Evolutionary conservation across 2,113 vertebrate species (phyloP).

Genomic region (Alosa alosa): DNA sequence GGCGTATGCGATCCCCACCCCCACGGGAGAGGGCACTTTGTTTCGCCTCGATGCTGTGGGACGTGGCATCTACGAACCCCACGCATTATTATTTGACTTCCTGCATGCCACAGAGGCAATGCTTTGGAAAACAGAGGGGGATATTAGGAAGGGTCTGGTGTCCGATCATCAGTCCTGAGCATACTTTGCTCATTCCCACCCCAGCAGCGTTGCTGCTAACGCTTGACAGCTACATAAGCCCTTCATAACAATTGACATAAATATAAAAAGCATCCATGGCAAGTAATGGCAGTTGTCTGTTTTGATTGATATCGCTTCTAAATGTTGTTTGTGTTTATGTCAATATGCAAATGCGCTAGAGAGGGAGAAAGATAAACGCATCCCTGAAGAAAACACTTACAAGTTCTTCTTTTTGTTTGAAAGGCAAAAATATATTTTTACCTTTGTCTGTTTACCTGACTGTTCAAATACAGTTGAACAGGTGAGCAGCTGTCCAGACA

Average conservation of each 20-base stretch:
- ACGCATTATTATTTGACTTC: not conserved
- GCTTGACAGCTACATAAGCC: not conserved
- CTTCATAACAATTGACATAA: not conserved
- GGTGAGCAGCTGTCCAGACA: no score
- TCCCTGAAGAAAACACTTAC: no score
- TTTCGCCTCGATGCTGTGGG: constrained; percentile 25
- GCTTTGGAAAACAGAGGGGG: not conserved
- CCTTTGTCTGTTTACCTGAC: no score
- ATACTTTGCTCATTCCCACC: not conserved
- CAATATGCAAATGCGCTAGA: not conserved
- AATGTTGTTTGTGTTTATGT: not conserved
- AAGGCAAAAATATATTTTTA: no score
- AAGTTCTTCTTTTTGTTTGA: no score
- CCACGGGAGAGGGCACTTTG: constrained; percentile 47
- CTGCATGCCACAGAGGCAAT: not conserved
- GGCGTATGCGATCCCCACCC: constrained; percentile 59
- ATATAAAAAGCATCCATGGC: not conserved
- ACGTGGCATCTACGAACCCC: not conserved
- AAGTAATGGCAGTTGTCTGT: not conserved
- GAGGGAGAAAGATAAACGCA: not conserved
- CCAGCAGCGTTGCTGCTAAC: not conserved
- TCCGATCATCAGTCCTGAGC: not conserved
- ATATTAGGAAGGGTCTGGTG: not conserved
- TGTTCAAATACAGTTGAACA: no score
- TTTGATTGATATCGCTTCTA: not conserved